Evolutionary conservation across 1,140 invertebrate species (phyloP).

Genomic region (Pectinophora gossypiella): DNA sequence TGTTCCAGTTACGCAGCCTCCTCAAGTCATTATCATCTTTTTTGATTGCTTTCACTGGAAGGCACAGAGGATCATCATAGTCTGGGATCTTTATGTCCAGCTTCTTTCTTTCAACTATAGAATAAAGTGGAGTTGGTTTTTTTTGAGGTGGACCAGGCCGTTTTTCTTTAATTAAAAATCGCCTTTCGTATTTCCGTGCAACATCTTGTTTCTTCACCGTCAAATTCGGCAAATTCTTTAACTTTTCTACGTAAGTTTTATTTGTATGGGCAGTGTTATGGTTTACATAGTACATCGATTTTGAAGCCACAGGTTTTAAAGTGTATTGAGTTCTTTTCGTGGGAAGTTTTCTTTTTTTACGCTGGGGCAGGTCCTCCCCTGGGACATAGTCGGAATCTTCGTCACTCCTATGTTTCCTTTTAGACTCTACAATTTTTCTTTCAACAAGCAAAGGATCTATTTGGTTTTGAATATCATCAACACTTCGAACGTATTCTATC

Average conservation of each 20-base stretch:
- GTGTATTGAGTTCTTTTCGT: background rate
- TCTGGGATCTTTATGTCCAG: conserved; percentile 47
- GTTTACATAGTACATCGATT: background rate
- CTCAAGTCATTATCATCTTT: conserved; percentile 29
- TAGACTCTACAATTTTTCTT: conserved; percentile 11
- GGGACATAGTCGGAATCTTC: conserved; percentile 62
- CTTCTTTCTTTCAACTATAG: conserved; percentile 10
- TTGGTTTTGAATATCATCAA: background rate
- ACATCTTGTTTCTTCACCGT: too few species aligned
- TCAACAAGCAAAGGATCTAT: conserved; percentile 34
- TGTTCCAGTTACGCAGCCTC: conserved; percentile 52
- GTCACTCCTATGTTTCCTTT: conserved; percentile 32
- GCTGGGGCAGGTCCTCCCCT: conserved; percentile 24
- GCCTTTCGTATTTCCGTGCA: too few species aligned
- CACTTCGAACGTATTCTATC: background rate
- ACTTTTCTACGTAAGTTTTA: background rate
- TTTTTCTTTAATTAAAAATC: background rate
- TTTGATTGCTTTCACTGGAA: conserved; percentile 46
- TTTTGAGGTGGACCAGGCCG: background rate
- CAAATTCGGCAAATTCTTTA: background rate
- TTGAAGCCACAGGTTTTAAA: background rate
- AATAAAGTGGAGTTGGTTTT: background rate
- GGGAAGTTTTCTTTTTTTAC: background rate
- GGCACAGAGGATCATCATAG: conserved; percentile 56
- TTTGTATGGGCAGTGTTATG: background rate